Evolutionary conservation across 35 echinoderm and acorn worm species (phyloP), one percentile per base, ranked within the genome.

Genomic region (Lytechinus pictus): DNA sequence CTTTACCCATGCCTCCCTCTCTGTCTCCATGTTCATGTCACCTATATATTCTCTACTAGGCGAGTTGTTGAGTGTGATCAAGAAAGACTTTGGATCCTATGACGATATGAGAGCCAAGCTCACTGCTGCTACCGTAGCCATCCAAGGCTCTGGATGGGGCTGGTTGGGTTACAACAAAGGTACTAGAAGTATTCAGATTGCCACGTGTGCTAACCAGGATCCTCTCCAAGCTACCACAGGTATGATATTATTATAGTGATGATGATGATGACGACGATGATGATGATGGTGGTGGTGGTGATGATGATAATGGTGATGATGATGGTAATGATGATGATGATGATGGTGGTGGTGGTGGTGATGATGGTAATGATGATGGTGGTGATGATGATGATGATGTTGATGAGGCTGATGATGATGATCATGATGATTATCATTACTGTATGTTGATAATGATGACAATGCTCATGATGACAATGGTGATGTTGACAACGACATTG

Each of bases 111-210:
- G 93, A 86, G 90, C 54, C 57, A 96, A 96, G 87, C 92, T 99
- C 58, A 89, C 94, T 52, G 98, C 97, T 19, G 96, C 97, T 16
- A 97, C 98, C 54, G 88, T 99, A 21, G 98, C 97, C 55, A 97
- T 99, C 28, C 98, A 99, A 79, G 98, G 98, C 52, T 99, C 98
- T 57, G 98, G 98, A 12, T 99, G 98, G 98, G 98, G 98, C 8
- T 99, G 98, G 98, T 87, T 99, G 19, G 98, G 97, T 3, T 99
- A 95, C 91, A 94, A 97, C 87, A 97, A 95, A 21, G 94, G 71
- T 0, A 99, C 96, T 10, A 58, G 94, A 5, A 58, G 86, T 14
- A 87, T 99, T 11, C 86, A 87, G 7, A 98, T 99, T 27, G 94
- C 97, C 27, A 98, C 98, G 52, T 99, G 98, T 97, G 86, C 98